A percentile compares a stretch with the other conserved stretches of the same genome.
These are phyloP conservation scores for Paralichthys olivaceus DNA, from an alignment of 2,113 vertebrate genomes.

Conservation along the genomic window DNA sequence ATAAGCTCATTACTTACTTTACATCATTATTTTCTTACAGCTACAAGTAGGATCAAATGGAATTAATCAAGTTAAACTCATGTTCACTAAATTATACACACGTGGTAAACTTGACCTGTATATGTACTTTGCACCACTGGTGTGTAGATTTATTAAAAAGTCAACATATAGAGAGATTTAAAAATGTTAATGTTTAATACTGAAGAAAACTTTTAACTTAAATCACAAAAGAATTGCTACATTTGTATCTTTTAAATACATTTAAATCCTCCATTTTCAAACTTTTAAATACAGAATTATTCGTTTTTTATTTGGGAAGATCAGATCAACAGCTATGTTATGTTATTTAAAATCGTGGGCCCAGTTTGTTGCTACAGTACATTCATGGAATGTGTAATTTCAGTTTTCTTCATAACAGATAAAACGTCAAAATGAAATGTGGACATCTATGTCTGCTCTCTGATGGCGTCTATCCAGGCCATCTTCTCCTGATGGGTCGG, in stretches of 20 bases:
- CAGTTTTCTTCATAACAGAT: neutral
- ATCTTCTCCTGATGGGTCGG: constrained; percentile 88
- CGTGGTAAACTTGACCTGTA: too few species aligned
- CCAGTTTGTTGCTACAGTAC: constrained; percentile 19
- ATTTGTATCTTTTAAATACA: neutral
- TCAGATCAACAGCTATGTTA: neutral
- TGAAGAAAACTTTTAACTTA: neutral
- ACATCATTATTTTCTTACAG: too few species aligned
- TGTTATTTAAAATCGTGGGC: neutral
- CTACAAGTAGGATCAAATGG: too few species aligned
- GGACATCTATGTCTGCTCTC: constrained; percentile 77
- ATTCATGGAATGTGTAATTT: constrained; percentile 59
- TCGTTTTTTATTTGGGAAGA: neutral
- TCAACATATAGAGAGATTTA: too few species aligned
- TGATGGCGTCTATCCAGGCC: constrained; percentile 94
- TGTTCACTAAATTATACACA: too few species aligned
- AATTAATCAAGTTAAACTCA: too few species aligned
- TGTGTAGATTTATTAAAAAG: too few species aligned
- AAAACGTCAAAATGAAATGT: neutral
- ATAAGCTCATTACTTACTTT: too few species aligned
- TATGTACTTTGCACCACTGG: too few species aligned
- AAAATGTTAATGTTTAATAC: too few species aligned
- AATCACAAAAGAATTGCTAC: constrained; percentile 14
- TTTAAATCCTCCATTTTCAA: neutral
- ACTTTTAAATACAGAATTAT: neutral